phyloP scores from a whole-genome alignment of 2,888 invertebrate genomes.

The Diarsia rubi region DNA sequence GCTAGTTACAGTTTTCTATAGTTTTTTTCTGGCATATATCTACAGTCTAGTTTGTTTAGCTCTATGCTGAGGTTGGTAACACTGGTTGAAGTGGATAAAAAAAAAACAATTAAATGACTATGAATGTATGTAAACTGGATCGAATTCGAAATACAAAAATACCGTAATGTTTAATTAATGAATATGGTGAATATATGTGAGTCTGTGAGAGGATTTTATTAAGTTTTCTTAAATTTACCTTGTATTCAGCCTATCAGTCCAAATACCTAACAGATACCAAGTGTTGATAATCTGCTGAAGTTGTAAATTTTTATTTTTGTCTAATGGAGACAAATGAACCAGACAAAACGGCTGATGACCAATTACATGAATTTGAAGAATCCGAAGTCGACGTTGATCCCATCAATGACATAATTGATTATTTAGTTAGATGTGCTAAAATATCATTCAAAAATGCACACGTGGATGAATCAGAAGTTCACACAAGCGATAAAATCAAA shows the following conservation, averaged over 20 bases:
- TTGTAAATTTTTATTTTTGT: background rate
- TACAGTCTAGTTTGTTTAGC: too few relatives aligned
- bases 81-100: background rate
- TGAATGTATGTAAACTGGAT: background rate
- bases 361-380: constrained; percentile 62
- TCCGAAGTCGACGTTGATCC: constrained; percentile 76
- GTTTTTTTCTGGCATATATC: too few relatives aligned
- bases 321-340: constrained; percentile 36
- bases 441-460: constrained; percentile 96
- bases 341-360: constrained; percentile 7
- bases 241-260: background rate
- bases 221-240: background rate
- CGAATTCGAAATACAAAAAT: too few relatives aligned
- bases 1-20: too few relatives aligned
- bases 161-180: too few relatives aligned
- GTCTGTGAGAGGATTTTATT: background rate
- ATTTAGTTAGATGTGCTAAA: constrained; percentile 91
- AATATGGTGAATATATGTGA: background rate
- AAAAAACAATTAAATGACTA: background rate
- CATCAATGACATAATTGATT: constrained; percentile 91
- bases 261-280: background rate
- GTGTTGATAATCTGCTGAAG: too few relatives aligned
- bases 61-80: too few relatives aligned
- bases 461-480: constrained; percentile 94
- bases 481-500: constrained; percentile 92